Percentiles rank a stretch among this genome's conserved stretches.
phyloP scores from a whole-genome alignment of 2,797 vertebrate genomes.

The Lacerta agilis region DNA sequence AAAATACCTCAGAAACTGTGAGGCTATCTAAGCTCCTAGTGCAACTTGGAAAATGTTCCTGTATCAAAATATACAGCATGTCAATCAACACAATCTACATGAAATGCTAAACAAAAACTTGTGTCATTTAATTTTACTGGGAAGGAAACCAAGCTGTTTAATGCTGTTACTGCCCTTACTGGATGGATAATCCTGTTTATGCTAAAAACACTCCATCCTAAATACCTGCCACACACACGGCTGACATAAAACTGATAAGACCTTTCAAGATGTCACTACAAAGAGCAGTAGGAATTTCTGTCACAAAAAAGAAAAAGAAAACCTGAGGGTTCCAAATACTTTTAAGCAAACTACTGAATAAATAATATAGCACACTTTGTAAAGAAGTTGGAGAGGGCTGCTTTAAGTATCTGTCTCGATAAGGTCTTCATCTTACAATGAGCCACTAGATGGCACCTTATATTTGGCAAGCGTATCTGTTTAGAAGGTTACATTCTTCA shows the following conservation, averaged over 20 bases:
- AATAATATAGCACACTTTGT: fast-evolving
- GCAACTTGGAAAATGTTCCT: neutral
- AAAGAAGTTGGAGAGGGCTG: neutral
- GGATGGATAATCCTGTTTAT: conserved; percentile 26
- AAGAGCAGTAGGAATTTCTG: conserved; percentile 14
- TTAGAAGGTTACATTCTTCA: neutral
- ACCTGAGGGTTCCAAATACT: neutral
- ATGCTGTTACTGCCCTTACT: conserved; percentile 33
- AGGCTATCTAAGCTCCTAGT: neutral
- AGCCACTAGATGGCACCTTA: conserved; percentile 78
- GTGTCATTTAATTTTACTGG: neutral
- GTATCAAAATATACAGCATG: neutral
- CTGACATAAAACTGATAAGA: conserved; percentile 20
- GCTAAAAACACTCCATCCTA: conserved; percentile 16
- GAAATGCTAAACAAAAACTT: neutral
- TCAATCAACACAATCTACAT: neutral
- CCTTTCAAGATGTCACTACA: conserved; percentile 31
- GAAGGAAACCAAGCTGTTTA: conserved; percentile 25
- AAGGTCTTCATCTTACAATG: conserved; percentile 4
- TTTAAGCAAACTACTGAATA: conserved; percentile 7
- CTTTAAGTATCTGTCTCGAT: fast-evolving
- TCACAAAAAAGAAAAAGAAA: neutral
- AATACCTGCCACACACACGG: conserved; percentile 7
- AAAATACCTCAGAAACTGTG: conserved; percentile 20
- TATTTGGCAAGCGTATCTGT: conserved; percentile 55